Conservation (phyloP, 2,888 invertebrate genomes). For the Machimus atricapillus region DNA sequence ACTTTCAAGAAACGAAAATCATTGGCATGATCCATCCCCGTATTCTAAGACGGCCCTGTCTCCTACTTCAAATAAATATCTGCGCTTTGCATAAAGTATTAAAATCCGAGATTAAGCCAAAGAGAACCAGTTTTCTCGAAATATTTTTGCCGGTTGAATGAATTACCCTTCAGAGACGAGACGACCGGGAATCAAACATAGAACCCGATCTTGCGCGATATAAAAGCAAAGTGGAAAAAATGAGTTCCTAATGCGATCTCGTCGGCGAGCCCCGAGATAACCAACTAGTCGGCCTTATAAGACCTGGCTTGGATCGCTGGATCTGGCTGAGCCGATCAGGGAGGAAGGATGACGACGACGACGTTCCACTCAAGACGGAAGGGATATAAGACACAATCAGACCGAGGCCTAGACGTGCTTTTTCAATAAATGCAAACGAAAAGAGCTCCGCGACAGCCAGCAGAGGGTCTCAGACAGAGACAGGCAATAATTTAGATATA, state of each 20-base stretch:
- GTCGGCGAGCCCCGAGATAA: neutral
- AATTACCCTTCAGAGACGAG: slow-evolving; percentile 31
- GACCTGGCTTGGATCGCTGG: neutral
- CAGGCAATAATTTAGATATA: neutral
- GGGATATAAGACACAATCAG: neutral
- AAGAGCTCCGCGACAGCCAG: neutral
- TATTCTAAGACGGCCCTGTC: neutral
- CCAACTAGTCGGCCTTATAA: slow-evolving; percentile 7
- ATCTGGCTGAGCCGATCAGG: neutral
- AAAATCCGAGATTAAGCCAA: slow-evolving; percentile 4
- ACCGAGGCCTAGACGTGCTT: neutral
- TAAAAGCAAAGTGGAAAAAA: neutral
- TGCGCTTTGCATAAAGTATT: neutral
- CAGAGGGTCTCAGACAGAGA: neutral
- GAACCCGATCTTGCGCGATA: neutral
- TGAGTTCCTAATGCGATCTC: slow-evolving; percentile 13
- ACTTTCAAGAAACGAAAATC: neutral
- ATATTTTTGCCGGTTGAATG: slow-evolving; percentile 40
- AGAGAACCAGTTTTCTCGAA: slow-evolving; percentile 26
- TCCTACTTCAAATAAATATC: slow-evolving; percentile 10
- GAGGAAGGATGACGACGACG: slow-evolving; percentile 19
- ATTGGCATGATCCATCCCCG: neutral
- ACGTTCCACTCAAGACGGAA: slow-evolving; percentile 11
- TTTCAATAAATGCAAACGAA: neutral
- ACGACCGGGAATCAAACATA: neutral